Evolutionary conservation across 1,140 invertebrate genomes (phyloP).

Genomic region (Trichonephila inaurata): DNA sequence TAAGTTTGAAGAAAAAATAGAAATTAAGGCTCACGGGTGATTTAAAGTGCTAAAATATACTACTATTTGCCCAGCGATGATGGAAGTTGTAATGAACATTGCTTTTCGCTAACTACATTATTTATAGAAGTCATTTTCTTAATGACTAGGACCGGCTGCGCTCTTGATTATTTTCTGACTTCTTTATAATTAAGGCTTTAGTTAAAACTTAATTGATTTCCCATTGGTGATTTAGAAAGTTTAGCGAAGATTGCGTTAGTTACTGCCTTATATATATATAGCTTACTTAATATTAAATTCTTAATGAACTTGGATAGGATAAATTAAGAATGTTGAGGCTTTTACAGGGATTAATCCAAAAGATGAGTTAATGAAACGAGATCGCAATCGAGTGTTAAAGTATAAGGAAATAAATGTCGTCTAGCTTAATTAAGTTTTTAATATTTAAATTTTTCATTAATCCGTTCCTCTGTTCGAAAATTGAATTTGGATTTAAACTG

Average conservation of each 20-base stretch:
- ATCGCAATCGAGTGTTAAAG: neutral
- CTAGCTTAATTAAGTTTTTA: neutral
- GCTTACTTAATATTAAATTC: slow-evolving; percentile 34
- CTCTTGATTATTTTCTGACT: slow-evolving; percentile 47
- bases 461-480: neutral
- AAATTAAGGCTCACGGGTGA: neutral
- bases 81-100: slow-evolving; percentile 10
- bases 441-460: neutral
- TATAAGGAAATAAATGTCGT: neutral
- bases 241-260: neutral
- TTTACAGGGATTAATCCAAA: neutral
- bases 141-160: slow-evolving; percentile 37
- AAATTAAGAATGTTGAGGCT: neutral
- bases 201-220: slow-evolving; percentile 34
- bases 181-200: slow-evolving; percentile 30
- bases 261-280: neutral
- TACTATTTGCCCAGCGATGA: neutral
- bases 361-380: slow-evolving; percentile 1
- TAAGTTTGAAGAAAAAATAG: neutral
- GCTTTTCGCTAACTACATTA: slow-evolving; percentile 25
- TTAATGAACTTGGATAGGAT: slow-evolving; percentile 13
- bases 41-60: neutral
- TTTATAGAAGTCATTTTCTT: slow-evolving; percentile 67
- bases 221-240: neutral
- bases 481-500: too few relatives aligned